Conservation (phyloP, 2,113 vertebrate species). For the Triplophysa siluroides region DNA sequence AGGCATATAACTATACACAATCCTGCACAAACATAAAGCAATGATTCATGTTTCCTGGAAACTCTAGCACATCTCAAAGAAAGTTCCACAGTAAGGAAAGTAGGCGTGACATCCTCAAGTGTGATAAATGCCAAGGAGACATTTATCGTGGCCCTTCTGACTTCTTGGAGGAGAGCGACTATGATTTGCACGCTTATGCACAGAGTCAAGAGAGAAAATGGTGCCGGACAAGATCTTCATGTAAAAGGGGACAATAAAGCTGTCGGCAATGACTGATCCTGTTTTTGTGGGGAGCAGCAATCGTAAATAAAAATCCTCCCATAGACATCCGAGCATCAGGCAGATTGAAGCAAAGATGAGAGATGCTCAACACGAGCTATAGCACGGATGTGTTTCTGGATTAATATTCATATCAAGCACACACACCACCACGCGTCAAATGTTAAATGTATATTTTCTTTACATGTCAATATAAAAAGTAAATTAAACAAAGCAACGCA, state of each 20-base stretch:
- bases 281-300: slow-evolving; percentile 33
- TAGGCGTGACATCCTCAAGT: neutral
- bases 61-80: neutral
- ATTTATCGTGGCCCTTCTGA: slow-evolving; percentile 43
- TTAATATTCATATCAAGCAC: no score
- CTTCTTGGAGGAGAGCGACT: neutral
- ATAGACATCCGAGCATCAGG: slow-evolving; percentile 2
- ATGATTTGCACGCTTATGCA: slow-evolving; percentile 47
- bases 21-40: no score
- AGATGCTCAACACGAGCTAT: neutral
- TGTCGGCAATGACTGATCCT: slow-evolving; percentile 30
- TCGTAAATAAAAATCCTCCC: slow-evolving; percentile 39
- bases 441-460: no score
- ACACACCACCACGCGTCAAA: no score
- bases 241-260: slow-evolving; percentile 47
- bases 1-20: no score
- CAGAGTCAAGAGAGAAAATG: slow-evolving; percentile 32
- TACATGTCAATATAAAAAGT: no score
- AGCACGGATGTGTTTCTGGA: no score
- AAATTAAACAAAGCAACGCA: no score
- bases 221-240: slow-evolving; percentile 36
- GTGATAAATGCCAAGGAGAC: slow-evolving; percentile 23
- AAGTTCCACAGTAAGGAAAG: neutral
- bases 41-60: neutral
- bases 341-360: slow-evolving; percentile 20